Evolutionary conservation across 1,140 invertebrate genomes (phyloP).

Genomic region (Lepidostoma basale): DNA sequence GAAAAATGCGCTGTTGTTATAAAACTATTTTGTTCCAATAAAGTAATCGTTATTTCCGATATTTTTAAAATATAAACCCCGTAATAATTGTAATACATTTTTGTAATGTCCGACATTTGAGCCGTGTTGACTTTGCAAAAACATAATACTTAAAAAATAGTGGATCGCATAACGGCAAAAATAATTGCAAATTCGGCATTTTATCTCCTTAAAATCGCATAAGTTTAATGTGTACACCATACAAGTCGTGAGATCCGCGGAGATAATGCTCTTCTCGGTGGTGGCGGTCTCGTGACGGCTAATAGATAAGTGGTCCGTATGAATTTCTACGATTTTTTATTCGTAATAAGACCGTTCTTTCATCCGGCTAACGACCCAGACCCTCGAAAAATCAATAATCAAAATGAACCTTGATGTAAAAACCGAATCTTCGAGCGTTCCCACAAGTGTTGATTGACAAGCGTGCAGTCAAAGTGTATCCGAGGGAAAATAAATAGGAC

Average conservation of each 20-base stretch:
- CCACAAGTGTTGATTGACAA: constrained; percentile 39
- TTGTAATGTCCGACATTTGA: too few species aligned
- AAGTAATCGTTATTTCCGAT: too few species aligned
- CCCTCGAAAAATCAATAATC: constrained; percentile 36
- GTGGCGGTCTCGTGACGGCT: constrained; percentile 16
- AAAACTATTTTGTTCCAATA: too few species aligned
- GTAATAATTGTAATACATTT: too few species aligned
- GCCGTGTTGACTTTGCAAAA: too few species aligned
- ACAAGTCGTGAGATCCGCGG: constrained; percentile 4
- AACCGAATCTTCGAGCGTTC: neutral
- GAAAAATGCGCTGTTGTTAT: too few species aligned
- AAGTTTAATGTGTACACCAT: constrained; percentile 8
- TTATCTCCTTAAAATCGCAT: neutral
- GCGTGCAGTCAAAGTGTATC: constrained; percentile 33
- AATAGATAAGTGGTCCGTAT: neutral
- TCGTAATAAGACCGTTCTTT: constrained; percentile 21
- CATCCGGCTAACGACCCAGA: constrained; percentile 5
- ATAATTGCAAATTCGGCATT: constrained; percentile 13
- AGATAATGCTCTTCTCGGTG: neutral
- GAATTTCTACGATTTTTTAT: constrained; percentile 30
- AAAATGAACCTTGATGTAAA: neutral
- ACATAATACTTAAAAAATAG: too few species aligned
- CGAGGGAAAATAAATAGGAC: constrained; percentile 15
- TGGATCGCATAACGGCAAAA: neutral
- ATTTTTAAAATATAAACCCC: too few species aligned